A percentile compares a stretch with the other conserved stretches of the same genome.
Conservation (phyloP, 2,797 vertebrate species). For the Fundulus diaphanus region DNA sequence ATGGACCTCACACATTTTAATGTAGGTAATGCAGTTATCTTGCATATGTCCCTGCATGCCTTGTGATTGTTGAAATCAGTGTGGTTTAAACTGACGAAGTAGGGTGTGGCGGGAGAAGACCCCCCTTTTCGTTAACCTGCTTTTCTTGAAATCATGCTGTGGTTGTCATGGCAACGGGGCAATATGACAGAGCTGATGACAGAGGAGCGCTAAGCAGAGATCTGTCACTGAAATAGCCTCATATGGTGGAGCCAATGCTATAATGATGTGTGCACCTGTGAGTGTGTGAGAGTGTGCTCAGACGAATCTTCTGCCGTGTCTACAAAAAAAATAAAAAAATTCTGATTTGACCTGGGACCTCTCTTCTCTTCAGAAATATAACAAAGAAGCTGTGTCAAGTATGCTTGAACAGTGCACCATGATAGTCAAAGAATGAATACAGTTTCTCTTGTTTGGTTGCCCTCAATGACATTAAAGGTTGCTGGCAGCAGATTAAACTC, state of each 20-base stretch:
- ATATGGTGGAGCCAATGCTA: slow-evolving; percentile 42
- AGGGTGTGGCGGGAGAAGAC: slow-evolving; percentile 27
- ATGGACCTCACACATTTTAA: slow-evolving; percentile 21
- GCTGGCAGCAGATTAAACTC: slow-evolving; percentile 10
- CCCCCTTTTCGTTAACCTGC: slow-evolving; percentile 37
- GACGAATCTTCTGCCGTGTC: slow-evolving; percentile 49
- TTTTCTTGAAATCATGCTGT: slow-evolving; percentile 66
- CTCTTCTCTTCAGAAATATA: slow-evolving; percentile 41
- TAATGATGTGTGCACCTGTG: slow-evolving; percentile 54
- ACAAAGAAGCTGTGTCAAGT: slow-evolving; percentile 46
- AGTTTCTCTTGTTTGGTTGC: slow-evolving; percentile 26
- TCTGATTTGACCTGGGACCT: slow-evolving; percentile 60
- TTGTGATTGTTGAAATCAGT: slow-evolving; percentile 36
- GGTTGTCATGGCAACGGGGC: slow-evolving; percentile 89
- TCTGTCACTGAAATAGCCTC: slow-evolving; percentile 78
- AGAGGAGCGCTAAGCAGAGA: slow-evolving; percentile 78
- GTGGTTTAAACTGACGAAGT: slow-evolving; percentile 40
- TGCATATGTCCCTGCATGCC: neutral
- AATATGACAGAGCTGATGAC: slow-evolving; percentile 89
- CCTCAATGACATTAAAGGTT: slow-evolving; percentile 26
- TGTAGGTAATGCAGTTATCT: slow-evolving; percentile 10
- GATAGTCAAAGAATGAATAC: slow-evolving; percentile 21
- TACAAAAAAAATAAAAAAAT: slow-evolving; percentile 59
- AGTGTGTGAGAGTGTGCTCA: slow-evolving; percentile 16
- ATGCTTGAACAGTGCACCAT: slow-evolving; percentile 46